Base-by-base conservation (phyloP, 2,797 vertebrate species). In the Phoeniculus purpureus region DNA sequence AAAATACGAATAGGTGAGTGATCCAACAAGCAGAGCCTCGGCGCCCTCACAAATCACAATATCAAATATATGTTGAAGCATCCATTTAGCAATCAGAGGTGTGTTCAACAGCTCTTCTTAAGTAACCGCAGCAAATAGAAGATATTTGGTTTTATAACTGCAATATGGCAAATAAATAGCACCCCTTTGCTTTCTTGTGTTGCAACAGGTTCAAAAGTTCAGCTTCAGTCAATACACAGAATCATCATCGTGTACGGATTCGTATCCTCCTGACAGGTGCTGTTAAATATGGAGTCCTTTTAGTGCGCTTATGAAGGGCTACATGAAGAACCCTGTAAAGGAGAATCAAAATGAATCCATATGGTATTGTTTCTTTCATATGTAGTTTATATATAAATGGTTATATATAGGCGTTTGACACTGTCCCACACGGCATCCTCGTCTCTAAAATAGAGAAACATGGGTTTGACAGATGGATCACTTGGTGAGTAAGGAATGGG, bases 131-230 rank as follows among this genome's bases (percentile, higher is more conserved):
- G 86, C 45, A 92, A 96, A 94, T 89, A 95, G 68, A 96, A 94
- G 84, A 84, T 95, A 96, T 96, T 97, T 97, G 94, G 94, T 96
- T 97, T 97, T 96, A 96, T 95, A 96, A 96, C 95, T 96, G 85
- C 76, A 95, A 40, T 89, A 96, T 85, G 84, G 87, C 77, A 97
- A 96, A 96, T 94, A 97, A 96, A 97, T 95, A 97, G 94, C 59
- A 85, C 86, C 92, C 96, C 72, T 95, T 96, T 90, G 56, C 65
- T 95, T 93, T 96, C 64, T 85, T 92, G 71, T 95, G 76, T 78
- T 93, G 89, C 94, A 97, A 96, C 92, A 95, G 88, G 96, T 97
- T 97, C 95, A 96, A 95, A 97, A 97, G 96, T 97, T 97, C 95
- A 97, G 52, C 93, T 87, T 93, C 85, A 79, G 76, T 93, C 93